Evolutionary conservation across 2,797 vertebrate species (phyloP).

Genomic region (Gephyroberyx darwinii): DNA sequence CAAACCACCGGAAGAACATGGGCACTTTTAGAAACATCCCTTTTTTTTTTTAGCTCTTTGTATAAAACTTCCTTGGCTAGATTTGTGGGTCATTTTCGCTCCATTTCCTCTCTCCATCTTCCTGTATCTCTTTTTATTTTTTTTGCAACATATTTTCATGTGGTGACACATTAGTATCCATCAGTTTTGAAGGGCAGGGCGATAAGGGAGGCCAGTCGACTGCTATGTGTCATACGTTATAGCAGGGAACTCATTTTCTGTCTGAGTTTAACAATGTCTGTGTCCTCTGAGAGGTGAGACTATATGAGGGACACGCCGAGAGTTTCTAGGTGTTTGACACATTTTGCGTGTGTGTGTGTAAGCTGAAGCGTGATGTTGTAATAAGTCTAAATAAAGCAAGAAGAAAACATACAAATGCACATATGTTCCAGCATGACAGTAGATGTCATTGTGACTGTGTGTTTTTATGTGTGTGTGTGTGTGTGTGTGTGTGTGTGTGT

Average conservation of each 20-base stretch:
- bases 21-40: constrained; percentile 44
- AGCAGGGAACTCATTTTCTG: constrained; percentile 70
- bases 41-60: neutral
- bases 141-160: constrained; percentile 65
- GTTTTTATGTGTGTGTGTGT: constrained; percentile 1
- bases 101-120: constrained; percentile 43
- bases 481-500: constrained; percentile 5
- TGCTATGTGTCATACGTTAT: constrained; percentile 62
- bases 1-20: constrained; percentile 4
- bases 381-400: no score
- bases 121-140: constrained; percentile 33
- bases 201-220: constrained; percentile 57
- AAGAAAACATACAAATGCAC: no score
- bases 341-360: constrained; percentile 19
- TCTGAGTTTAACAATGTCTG: constrained; percentile 70
- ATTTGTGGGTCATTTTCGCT: constrained; percentile 49
- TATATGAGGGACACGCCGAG: constrained; percentile 65
- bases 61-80: constrained; percentile 27
- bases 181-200: constrained; percentile 75
- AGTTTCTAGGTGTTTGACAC: constrained; percentile 37
- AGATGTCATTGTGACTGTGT: neutral
- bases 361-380: neutral
- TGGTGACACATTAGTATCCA: constrained; percentile 72
- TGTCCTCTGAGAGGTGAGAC: constrained; percentile 75
- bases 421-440: neutral